These are phyloP conservation scores for Mycalesis mineus DNA, from an alignment of 2,888 invertebrate genomes.

Conservation along the genomic window DNA sequence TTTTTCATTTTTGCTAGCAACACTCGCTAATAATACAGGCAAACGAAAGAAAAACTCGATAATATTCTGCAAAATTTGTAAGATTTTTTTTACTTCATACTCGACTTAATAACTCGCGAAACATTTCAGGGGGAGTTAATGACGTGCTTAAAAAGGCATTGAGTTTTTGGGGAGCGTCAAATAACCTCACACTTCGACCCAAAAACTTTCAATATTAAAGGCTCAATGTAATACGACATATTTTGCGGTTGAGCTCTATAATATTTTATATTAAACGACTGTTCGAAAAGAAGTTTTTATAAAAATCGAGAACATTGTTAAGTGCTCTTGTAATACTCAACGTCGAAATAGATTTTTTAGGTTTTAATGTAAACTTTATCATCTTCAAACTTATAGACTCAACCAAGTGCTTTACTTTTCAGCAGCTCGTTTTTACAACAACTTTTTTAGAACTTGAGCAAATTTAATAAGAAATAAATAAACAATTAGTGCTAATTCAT, in stretches of 20 bases:
- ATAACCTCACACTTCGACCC: constrained; percentile 17
- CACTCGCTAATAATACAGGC: too few relatives aligned
- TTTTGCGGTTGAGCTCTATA: neutral
- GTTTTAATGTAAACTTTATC: too few relatives aligned
- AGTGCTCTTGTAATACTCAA: neutral
- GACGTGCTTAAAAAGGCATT: constrained; percentile 10
- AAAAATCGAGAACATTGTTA: constrained; percentile 3
- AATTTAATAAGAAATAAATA: too few relatives aligned
- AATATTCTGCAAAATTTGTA: neutral
- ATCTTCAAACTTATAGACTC: too few relatives aligned
- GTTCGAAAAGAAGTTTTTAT: neutral
- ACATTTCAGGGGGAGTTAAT: constrained; percentile 13
- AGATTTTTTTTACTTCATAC: neutral
- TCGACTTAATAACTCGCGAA: constrained; percentile 12
- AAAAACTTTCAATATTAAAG: constrained; percentile 18
- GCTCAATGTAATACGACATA: neutral
- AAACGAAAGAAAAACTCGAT: neutral
- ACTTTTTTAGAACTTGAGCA: too few relatives aligned
- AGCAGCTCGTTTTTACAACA: too few relatives aligned
- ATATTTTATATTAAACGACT: constrained; percentile 1
- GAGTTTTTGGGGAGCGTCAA: constrained; percentile 8
- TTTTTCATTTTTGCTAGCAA: too few relatives aligned
- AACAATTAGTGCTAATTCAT: too few relatives aligned
- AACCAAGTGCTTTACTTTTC: too few relatives aligned
- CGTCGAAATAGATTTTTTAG: neutral